phyloP scores from a whole-genome alignment of 2,888 invertebrate species.

The Entomobrya proxima region DNA sequence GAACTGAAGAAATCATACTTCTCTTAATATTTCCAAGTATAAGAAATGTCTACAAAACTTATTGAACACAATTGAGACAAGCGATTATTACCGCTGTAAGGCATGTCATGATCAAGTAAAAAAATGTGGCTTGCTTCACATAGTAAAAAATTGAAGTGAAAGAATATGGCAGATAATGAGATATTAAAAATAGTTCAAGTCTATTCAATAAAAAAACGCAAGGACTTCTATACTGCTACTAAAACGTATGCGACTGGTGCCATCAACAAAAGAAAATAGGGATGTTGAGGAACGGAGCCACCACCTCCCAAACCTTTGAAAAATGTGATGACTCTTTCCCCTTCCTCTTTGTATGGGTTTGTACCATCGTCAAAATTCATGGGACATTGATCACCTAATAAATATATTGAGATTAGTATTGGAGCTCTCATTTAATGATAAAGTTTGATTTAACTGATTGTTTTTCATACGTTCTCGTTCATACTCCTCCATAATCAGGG shows the following conservation, averaged over 20 bases:
- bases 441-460: conserved; percentile 77
- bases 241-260: background rate
- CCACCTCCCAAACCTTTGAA: conserved; percentile 63
- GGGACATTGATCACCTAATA: conserved; percentile 92
- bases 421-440: background rate
- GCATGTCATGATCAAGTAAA: too few relatives aligned
- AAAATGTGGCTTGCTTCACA: too few relatives aligned
- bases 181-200: too few relatives aligned
- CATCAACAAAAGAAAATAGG: background rate
- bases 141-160: too few relatives aligned
- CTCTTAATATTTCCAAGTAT: too few relatives aligned
- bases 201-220: too few relatives aligned
- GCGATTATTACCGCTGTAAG: too few relatives aligned
- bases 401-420: background rate
- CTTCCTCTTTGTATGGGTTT: conserved; percentile 82
- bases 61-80: too few relatives aligned
- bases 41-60: too few relatives aligned
- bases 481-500: conserved; percentile 92
- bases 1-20: too few relatives aligned
- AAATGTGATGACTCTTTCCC: conserved; percentile 68
- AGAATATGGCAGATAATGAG: too few relatives aligned
- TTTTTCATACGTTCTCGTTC: conserved; percentile 94
- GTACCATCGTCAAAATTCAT: conserved; percentile 97
- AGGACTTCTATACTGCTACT: background rate
- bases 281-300: conserved; percentile 21